A percentile compares a stretch with the other conserved stretches of the same genome.
phyloP scores from a whole-genome alignment of 1,140 invertebrate genomes.

The Pantala flavescens region DNA sequence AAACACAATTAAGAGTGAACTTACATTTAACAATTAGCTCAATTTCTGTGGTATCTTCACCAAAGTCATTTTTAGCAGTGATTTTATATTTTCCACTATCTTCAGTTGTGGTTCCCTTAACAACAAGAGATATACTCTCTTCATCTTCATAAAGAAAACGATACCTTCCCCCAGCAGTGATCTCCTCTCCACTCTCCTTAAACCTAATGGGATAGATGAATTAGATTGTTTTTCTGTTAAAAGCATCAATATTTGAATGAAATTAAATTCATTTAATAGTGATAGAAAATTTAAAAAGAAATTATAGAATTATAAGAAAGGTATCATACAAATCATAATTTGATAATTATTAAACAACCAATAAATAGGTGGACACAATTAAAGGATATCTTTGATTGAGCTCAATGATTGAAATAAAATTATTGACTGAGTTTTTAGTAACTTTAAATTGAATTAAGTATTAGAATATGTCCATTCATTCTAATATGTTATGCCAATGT shows the following conservation, averaged over 20 bases:
- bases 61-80: constrained; percentile 78
- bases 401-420: too few species aligned
- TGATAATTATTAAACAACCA: too few species aligned
- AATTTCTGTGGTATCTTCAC: constrained; percentile 63
- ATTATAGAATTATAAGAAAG: too few species aligned
- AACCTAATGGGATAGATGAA: constrained; percentile 4
- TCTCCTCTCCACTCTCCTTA: constrained; percentile 60
- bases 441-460: too few species aligned
- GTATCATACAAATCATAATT: too few species aligned
- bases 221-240: constrained; percentile 13
- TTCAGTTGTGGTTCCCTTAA: constrained; percentile 71
- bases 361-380: too few species aligned
- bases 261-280: background rate
- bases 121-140: constrained; percentile 77
- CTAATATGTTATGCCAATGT: too few species aligned
- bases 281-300: background rate
- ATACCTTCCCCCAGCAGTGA: constrained; percentile 67
- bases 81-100: constrained; percentile 81
- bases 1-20: too few species aligned
- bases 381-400: too few species aligned
- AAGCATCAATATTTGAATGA: background rate
- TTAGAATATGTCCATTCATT: too few species aligned
- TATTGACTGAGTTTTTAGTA: too few species aligned
- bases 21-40: constrained; percentile 61
- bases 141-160: constrained; percentile 89